A percentile compares a stretch with the other conserved stretches of the same genome.
Conservation (phyloP, 2,888 invertebrate species). For the Hirtodrosophila trivittata region DNA sequence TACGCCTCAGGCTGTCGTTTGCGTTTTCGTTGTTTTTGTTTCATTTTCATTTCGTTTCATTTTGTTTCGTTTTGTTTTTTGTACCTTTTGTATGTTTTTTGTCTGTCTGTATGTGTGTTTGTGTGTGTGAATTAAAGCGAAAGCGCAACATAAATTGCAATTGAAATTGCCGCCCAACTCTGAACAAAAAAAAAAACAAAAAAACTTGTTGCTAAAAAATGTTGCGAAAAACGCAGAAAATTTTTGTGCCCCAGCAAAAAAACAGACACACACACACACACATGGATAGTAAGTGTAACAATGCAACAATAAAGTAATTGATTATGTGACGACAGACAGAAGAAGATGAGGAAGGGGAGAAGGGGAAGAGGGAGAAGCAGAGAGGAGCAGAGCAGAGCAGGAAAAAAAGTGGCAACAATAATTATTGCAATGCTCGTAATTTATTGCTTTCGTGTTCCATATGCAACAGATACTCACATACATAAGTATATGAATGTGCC, state of each 20-base stretch:
- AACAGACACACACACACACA: conserved; percentile 5
- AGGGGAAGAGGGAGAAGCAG: not conserved
- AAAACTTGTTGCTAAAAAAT: conserved; percentile 52
- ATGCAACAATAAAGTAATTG: conserved; percentile 34
- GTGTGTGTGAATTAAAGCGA: conserved; percentile 46
- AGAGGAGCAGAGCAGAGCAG: not conserved
- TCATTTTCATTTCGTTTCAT: conserved; percentile 34
- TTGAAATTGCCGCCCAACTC: conserved; percentile 49
- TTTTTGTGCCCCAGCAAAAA: conserved; percentile 1
- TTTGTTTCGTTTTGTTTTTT: conserved; percentile 9
- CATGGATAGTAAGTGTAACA: conserved; percentile 42
- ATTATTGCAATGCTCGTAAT: conserved; percentile 13
- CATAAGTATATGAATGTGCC: too few species aligned
- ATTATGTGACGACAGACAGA: conserved; percentile 48
- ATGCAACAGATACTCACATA: conserved; percentile 5
- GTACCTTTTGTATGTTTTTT: conserved; percentile 3
- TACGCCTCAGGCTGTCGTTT: conserved; percentile 15
- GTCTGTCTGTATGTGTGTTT: conserved; percentile 4
- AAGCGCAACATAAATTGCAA: conserved; percentile 66
- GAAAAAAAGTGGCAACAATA: conserved; percentile 1
- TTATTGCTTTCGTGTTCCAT: conserved; percentile 3
- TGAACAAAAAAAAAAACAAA: conserved; percentile 22
- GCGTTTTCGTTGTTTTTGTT: not conserved
- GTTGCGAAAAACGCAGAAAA: conserved; percentile 56
- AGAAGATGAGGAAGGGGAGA: not conserved